Conservation (phyloP, 2,797 vertebrate genomes). For the Smutsia temminckii region DNA sequence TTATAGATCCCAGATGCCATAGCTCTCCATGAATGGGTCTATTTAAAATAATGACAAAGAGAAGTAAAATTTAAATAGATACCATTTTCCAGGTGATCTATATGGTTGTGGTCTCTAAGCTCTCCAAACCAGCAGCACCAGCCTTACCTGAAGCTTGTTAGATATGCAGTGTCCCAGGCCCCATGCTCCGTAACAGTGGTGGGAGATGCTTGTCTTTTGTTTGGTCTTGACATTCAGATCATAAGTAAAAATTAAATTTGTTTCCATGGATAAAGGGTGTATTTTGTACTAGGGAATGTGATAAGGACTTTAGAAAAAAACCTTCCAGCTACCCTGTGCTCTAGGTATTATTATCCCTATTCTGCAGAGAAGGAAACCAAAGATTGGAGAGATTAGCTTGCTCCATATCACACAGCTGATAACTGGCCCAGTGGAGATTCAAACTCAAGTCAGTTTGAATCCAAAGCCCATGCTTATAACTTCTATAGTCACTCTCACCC, state of each 20-base stretch:
- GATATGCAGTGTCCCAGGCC: not conserved
- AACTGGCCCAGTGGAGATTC: not conserved
- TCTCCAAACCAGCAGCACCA: not conserved
- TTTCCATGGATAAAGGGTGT: not conserved
- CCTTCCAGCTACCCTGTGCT: not conserved
- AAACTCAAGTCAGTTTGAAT: not conserved
- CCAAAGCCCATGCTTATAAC: not conserved
- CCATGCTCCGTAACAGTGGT: not conserved
- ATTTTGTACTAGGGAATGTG: not conserved
- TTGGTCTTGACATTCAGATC: not conserved
- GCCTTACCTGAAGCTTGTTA: not conserved
- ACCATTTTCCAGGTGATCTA: not conserved
- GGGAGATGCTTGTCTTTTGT: fast-evolving
- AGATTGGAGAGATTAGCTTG: not conserved
- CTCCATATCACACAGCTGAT: not conserved
- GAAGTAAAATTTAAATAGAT: not conserved
- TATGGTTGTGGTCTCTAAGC: not conserved
- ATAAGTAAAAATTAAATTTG: not conserved
- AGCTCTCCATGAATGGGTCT: not conserved
- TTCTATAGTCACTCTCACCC: not conserved
- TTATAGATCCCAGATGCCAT: not conserved
- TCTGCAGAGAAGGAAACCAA: not conserved
- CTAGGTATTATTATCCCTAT: not conserved
- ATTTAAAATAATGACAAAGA: not conserved
- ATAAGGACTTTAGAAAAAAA: not conserved